Percentiles rank a stretch among this genome's conserved stretches.
phyloP scores from a whole-genome alignment of 2,797 vertebrate species.

The Xiphophorus birchmanni region DNA sequence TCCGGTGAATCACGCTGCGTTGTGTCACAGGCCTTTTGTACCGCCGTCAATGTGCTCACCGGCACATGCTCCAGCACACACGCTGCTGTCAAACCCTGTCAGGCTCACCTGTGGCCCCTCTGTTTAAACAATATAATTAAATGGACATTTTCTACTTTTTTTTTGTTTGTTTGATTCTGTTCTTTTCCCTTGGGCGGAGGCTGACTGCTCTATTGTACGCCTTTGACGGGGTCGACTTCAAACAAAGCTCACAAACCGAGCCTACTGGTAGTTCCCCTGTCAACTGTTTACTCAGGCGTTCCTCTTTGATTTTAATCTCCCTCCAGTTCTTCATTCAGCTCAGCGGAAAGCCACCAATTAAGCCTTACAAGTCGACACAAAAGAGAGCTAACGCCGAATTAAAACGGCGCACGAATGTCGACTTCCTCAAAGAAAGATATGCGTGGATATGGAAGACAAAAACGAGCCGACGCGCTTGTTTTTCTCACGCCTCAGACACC shows the following conservation, averaged over 20 bases:
- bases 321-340: conserved; percentile 46
- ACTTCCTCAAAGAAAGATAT: background rate
- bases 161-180: background rate
- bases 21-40: conserved; percentile 54
- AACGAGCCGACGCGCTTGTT: background rate
- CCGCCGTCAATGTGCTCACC: conserved; percentile 64
- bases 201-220: conserved; percentile 63
- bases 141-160: conserved; percentile 4
- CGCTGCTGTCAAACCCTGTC: conserved; percentile 54
- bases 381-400: background rate
- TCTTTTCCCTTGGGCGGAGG: conserved; percentile 40
- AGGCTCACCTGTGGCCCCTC: conserved; percentile 67
- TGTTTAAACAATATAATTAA: conserved; percentile 18
- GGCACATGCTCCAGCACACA: conserved; percentile 59
- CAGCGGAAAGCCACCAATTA: conserved; percentile 37
- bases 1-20: conserved; percentile 36
- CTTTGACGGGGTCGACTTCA: conserved; percentile 47
- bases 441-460: background rate
- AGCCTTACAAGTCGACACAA: background rate
- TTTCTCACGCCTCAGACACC: conserved; percentile 21
- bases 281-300: conserved; percentile 61
- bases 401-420: background rate
- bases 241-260: conserved; percentile 66
- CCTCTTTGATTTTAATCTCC: conserved; percentile 59
- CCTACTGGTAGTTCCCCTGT: conserved; percentile 55